These are phyloP conservation scores for Carposina sasakii DNA, from an alignment of 1,140 invertebrate species.

Conservation along the genomic window DNA sequence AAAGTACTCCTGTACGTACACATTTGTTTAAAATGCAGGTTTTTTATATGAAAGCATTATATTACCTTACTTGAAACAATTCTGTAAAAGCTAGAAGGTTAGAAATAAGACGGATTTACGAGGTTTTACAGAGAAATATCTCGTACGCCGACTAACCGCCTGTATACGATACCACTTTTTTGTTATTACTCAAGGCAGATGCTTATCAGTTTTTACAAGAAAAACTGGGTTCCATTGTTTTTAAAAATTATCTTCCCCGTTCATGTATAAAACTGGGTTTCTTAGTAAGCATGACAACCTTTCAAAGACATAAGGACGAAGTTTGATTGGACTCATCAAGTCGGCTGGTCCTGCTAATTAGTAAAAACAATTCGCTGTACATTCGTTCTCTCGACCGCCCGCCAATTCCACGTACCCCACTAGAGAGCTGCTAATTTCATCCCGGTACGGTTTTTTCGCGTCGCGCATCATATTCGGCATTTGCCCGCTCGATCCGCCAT, in stretches of 20 bases:
- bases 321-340: conserved; percentile 44
- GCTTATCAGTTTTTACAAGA: conserved; percentile 6
- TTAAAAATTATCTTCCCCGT: conserved; percentile 21
- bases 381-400: conserved; percentile 65
- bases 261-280: too few relatives aligned
- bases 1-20: too few relatives aligned
- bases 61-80: too few relatives aligned
- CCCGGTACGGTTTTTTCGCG: conserved; percentile 65
- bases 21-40: background rate
- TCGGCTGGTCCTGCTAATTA: conserved; percentile 58
- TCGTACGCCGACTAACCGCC: too few relatives aligned
- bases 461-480: conserved; percentile 70
- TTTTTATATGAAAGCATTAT: too few relatives aligned
- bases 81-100: too few relatives aligned
- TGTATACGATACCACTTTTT: too few relatives aligned
- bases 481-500: conserved; percentile 64
- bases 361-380: conserved; percentile 67
- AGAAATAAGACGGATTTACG: too few relatives aligned
- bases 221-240: conserved; percentile 31
- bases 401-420: conserved; percentile 65
- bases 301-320: conserved; percentile 20
- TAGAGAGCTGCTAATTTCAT: conserved; percentile 70
- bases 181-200: too few relatives aligned
- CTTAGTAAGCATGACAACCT: too few relatives aligned
- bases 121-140: too few relatives aligned